Evolutionary conservation across 2,113 vertebrate species (phyloP).

Genomic region (Hassar affinis): DNA sequence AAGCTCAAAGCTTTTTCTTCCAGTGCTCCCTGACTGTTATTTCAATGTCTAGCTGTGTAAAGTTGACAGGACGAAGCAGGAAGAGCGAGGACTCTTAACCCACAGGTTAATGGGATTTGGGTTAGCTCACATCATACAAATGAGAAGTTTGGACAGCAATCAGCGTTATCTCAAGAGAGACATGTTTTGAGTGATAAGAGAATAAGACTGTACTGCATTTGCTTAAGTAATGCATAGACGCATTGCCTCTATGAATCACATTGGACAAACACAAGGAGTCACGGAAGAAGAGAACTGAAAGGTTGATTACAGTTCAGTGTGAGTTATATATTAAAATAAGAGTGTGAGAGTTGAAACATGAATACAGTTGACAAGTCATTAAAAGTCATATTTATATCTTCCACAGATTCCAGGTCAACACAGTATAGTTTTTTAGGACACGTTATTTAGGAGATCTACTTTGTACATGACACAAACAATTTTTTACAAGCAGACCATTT

Average conservation of each 20-base stretch:
- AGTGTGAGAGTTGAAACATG: neutral
- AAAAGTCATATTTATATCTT: no score
- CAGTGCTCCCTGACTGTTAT: constrained; percentile 39
- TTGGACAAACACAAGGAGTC: neutral
- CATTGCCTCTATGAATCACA: neutral
- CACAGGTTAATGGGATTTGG: constrained; percentile 51
- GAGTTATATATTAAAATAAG: neutral
- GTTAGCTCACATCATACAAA: constrained; percentile 51
- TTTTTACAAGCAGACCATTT: no score
- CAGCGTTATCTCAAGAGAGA: constrained; percentile 44
- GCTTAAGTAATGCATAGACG: constrained; percentile 10
- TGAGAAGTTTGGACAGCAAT: constrained; percentile 40
- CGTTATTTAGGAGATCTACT: no score
- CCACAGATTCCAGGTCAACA: no score
- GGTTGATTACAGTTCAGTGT: neutral
- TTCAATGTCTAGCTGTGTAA: constrained; percentile 35
- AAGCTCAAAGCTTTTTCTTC: constrained; percentile 16
- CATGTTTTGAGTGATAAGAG: constrained; percentile 31
- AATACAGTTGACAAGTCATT: no score
- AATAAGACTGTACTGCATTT: constrained; percentile 8
- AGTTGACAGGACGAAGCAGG: constrained; percentile 48
- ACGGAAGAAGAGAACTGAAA: neutral
- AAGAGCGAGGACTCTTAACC: constrained; percentile 48
- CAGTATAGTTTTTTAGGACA: no score
- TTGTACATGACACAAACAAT: no score